phyloP scores from a whole-genome alignment of 1,140 invertebrate genomes.

The Metaphire vulgaris region DNA sequence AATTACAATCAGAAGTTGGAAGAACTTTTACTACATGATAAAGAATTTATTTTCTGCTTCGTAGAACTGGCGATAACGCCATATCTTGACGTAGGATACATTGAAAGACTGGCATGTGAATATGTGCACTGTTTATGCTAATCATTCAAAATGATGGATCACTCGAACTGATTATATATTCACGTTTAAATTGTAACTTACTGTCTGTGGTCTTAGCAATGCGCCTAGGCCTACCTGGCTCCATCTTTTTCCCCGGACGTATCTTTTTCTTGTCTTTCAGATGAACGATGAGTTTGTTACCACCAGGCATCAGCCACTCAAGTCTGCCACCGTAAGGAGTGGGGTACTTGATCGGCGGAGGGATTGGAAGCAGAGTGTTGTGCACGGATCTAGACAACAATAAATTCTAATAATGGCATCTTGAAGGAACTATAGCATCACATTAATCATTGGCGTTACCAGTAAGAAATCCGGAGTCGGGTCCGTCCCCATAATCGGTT shows the following conservation, averaged over 20 bases:
- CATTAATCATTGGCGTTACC: too few species aligned
- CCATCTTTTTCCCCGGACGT: conserved; percentile 69
- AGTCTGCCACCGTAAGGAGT: conserved; percentile 93
- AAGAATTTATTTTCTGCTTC: too few species aligned
- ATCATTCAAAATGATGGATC: neutral
- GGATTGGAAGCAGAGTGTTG: neutral
- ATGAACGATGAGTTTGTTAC: conserved; percentile 95
- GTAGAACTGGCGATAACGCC: too few species aligned
- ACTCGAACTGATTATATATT: neutral
- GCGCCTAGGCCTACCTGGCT: conserved; percentile 47
- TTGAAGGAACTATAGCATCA: too few species aligned
- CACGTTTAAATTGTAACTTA: neutral
- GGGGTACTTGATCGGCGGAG: conserved; percentile 74
- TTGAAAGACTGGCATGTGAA: too few species aligned
- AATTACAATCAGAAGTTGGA: too few species aligned
- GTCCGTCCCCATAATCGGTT: too few species aligned
- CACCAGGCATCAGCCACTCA: conserved; percentile 89
- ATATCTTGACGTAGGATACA: neutral
- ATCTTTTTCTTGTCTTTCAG: conserved; percentile 95
- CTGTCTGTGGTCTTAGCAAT: neutral
- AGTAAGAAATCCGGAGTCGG: too few species aligned
- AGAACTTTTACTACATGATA: too few species aligned
- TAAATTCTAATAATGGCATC: too few species aligned
- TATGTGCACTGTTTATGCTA: neutral
- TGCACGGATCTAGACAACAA: neutral